These are phyloP conservation scores for Aspidoscelis tigris DNA, from an alignment of 2,113 vertebrate genomes.

Conservation along the genomic window DNA sequence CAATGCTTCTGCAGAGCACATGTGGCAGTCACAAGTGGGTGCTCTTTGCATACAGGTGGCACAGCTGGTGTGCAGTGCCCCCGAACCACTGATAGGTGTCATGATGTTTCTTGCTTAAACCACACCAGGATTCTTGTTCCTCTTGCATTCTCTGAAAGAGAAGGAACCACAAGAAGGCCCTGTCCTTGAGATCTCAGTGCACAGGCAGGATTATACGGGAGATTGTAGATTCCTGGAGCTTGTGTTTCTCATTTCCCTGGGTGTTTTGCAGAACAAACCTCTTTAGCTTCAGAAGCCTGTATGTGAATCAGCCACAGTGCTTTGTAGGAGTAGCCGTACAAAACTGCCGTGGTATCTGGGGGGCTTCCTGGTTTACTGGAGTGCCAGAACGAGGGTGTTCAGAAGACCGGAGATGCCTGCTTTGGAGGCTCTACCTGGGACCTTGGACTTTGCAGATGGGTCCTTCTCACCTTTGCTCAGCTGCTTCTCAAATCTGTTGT, in stretches of 20 bases:
- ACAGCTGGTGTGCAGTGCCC: too few relatives aligned
- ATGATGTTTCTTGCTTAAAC: too few relatives aligned
- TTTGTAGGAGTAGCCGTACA: background rate
- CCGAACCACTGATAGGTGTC: background rate
- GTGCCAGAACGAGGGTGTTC: background rate
- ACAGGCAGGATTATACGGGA: too few relatives aligned
- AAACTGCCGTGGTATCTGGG: background rate
- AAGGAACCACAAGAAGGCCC: background rate
- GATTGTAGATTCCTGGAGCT: too few relatives aligned
- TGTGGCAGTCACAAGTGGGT: too few relatives aligned
- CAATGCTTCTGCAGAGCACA: too few relatives aligned
- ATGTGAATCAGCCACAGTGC: background rate
- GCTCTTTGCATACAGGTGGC: too few relatives aligned
- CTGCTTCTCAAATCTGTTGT: background rate
- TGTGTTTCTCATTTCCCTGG: background rate
- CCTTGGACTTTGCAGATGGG: background rate
- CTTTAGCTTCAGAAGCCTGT: background rate
- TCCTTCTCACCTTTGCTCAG: background rate
- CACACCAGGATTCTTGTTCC: too few relatives aligned
- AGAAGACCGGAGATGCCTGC: background rate
- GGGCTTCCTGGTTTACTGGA: background rate
- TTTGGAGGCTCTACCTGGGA: background rate
- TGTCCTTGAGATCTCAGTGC: too few relatives aligned
- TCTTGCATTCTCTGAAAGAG: background rate
- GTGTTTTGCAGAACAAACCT: background rate